Conservation (phyloP, 2,888 invertebrate genomes). For the Ligdia adustata region DNA sequence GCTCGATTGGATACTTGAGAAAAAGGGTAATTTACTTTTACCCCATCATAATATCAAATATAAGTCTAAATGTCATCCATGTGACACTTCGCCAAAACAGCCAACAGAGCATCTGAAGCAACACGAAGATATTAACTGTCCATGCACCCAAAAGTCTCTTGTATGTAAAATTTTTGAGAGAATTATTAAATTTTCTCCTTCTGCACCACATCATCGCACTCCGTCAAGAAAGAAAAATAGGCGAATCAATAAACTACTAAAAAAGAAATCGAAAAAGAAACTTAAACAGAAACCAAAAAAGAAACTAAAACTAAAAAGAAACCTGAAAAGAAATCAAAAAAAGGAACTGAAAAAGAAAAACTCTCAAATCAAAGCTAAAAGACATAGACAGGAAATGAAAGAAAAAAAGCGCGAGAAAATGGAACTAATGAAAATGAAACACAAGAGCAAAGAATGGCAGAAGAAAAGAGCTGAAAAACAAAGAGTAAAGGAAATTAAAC, state of each 20-base stretch:
- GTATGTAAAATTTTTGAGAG: background rate
- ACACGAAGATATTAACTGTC: background rate
- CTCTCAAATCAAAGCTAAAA: too few species aligned
- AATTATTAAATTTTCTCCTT: background rate
- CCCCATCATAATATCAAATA: background rate
- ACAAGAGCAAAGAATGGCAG: background rate
- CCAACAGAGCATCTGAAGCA: background rate
- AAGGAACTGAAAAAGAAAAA: conserved; percentile 1
- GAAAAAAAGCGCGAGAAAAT: background rate
- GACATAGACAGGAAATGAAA: too few species aligned
- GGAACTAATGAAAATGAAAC: background rate
- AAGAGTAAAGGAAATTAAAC: conserved; percentile 5
- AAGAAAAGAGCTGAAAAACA: background rate
- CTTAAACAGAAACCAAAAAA: background rate
- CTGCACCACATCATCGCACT: background rate
- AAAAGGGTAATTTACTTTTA: background rate
- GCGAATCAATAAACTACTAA: conserved; percentile 1
- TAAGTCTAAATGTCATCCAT: background rate
- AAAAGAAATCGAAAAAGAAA: conserved; percentile 7
- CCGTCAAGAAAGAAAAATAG: background rate
- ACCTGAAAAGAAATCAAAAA: background rate
- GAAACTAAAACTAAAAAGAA: background rate
- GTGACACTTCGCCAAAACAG: background rate
- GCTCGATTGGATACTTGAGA: too few species aligned
- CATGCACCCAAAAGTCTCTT: background rate